phyloP scores from a whole-genome alignment of 2,888 invertebrate genomes.

The Tachina lurida region DNA sequence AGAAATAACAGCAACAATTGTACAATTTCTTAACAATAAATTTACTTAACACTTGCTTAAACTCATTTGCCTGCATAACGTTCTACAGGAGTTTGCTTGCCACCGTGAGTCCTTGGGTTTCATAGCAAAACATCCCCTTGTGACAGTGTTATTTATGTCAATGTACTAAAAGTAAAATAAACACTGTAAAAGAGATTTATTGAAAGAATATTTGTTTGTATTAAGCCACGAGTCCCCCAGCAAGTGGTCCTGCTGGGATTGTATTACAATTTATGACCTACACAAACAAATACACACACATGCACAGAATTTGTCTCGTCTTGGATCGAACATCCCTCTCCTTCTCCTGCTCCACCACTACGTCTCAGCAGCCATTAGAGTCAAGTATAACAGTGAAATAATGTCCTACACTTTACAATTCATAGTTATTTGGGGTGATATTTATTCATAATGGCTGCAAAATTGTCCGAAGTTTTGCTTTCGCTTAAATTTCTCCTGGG shows the following conservation, averaged over 20 bases:
- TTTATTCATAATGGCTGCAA: slow-evolving; percentile 77
- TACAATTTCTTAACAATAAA: slow-evolving; percentile 62
- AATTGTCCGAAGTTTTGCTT: slow-evolving; percentile 69
- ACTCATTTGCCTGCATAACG: slow-evolving; percentile 44
- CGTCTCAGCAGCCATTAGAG: slow-evolving; percentile 33
- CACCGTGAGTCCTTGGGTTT: slow-evolving; percentile 22
- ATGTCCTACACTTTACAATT: slow-evolving; percentile 62
- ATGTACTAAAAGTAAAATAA: slow-evolving; percentile 79
- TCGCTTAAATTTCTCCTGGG: slow-evolving; percentile 54
- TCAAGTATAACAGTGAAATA: slow-evolving; percentile 56
- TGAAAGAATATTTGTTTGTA: slow-evolving; percentile 80
- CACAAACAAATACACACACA: slow-evolving; percentile 13
- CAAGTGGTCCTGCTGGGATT: slow-evolving; percentile 61
- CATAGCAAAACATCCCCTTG: slow-evolving; percentile 73
- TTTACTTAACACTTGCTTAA: slow-evolving; percentile 67
- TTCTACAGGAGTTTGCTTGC: not conserved
- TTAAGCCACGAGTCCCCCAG: slow-evolving; percentile 74
- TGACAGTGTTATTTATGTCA: slow-evolving; percentile 78
- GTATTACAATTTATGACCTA: slow-evolving; percentile 51
- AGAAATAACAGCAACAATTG: slow-evolving; percentile 11
- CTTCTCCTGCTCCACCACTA: too few species aligned
- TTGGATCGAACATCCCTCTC: slow-evolving; percentile 31
- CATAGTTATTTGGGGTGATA: slow-evolving; percentile 77
- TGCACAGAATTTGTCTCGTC: not conserved
- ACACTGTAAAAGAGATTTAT: slow-evolving; percentile 80